Conservation (phyloP, 23 tunicate genomes). For the Trididemnum nubilum region DNA sequence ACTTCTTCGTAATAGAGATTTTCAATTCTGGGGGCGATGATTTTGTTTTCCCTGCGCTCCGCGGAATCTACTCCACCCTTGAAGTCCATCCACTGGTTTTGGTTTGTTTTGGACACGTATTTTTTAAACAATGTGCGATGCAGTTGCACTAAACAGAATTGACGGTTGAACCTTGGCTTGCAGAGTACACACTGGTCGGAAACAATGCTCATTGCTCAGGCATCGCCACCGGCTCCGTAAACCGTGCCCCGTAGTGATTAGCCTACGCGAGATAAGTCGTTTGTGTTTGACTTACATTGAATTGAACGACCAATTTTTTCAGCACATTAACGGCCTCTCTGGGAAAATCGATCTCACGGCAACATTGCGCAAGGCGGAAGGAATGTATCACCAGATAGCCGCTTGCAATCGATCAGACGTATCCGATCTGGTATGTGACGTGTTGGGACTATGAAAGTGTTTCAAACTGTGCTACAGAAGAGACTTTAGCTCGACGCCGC, state of each 20-base stretch:
- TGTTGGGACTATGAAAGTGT: slow-evolving; percentile 42
- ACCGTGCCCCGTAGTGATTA: background rate
- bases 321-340: slow-evolving; percentile 86
- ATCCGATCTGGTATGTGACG: slow-evolving; percentile 47
- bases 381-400: slow-evolving; percentile 61
- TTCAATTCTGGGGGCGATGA: no score
- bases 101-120: no score
- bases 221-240: background rate
- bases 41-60: no score
- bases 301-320: slow-evolving; percentile 26
- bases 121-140: no score
- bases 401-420: slow-evolving; percentile 65
- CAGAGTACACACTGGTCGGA: no score
- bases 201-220: no score
- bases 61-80: no score
- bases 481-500: no score
- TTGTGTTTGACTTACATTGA: background rate
- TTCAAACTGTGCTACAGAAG: no score
- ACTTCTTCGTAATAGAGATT: background rate
- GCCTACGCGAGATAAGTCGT: background rate
- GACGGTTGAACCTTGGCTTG: no score
- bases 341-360: slow-evolving; percentile 59
- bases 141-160: no score
- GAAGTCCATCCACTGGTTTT: no score
- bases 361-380: slow-evolving; percentile 79